Evolutionary conservation across 2,888 invertebrate genomes (phyloP).

Genomic region (Dynastes hyllus): DNA sequence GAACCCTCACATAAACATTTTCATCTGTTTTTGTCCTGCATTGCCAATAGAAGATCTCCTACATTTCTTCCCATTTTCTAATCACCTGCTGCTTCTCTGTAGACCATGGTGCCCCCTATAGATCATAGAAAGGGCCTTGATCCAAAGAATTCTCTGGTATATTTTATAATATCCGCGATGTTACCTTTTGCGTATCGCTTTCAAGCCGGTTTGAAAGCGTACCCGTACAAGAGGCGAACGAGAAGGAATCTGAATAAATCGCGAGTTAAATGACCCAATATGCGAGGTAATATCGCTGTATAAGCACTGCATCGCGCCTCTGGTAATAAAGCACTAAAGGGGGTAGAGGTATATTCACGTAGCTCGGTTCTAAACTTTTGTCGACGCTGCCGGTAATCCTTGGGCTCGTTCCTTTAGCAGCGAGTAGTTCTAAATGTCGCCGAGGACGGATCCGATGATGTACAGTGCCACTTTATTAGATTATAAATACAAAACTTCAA

Average conservation of each 20-base stretch:
- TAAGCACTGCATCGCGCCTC: slow-evolving; percentile 58
- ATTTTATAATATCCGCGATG: no score
- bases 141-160: no score
- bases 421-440: slow-evolving; percentile 58
- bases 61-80: no score
- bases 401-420: slow-evolving; percentile 56
- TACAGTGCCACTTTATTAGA: slow-evolving; percentile 62
- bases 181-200: no score
- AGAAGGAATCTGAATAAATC: slow-evolving; percentile 61
- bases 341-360: slow-evolving; percentile 49
- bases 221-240: neutral
- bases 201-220: neutral
- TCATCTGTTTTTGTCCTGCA: no score
- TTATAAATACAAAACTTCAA: slow-evolving; percentile 58
- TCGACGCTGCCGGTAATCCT: slow-evolving; percentile 56
- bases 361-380: slow-evolving; percentile 12
- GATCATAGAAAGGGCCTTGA: no score
- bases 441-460: slow-evolving; percentile 57
- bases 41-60: no score
- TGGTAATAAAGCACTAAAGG: slow-evolving; percentile 58
- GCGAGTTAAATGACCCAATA: slow-evolving; percentile 62
- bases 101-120: no score
- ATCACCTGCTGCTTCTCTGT: no score
- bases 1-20: no score
- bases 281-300: slow-evolving; percentile 62